phyloP scores from a whole-genome alignment of 2,888 invertebrate genomes.

The Emmelina monodactyla region DNA sequence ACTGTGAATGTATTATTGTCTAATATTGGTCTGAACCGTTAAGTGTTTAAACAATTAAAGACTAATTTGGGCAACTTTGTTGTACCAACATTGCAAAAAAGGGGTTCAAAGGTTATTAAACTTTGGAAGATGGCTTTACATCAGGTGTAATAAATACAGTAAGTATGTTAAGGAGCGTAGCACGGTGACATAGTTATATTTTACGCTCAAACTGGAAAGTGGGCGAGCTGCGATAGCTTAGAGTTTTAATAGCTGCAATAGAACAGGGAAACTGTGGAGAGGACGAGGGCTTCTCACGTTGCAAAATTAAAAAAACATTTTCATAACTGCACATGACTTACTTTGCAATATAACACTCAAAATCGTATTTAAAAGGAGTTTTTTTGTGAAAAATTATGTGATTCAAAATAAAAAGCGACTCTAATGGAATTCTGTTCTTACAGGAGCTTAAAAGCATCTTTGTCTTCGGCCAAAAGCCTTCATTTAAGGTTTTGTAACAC shows the following conservation, averaged over 20 bases:
- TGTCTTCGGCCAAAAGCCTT: constrained; percentile 53
- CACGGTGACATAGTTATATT: constrained; percentile 10
- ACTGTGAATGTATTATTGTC: constrained; percentile 24
- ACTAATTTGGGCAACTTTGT: background rate
- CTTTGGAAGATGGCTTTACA: background rate
- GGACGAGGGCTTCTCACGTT: background rate
- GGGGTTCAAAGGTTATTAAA: background rate
- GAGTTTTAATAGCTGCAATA: constrained; percentile 18
- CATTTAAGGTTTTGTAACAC: constrained; percentile 45
- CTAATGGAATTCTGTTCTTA: constrained; percentile 4
- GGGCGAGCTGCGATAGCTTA: constrained; percentile 14
- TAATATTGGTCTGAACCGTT: constrained; percentile 12
- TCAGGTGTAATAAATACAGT: background rate
- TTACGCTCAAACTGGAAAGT: constrained; percentile 7
- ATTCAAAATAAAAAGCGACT: background rate
- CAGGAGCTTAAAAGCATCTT: constrained; percentile 60
- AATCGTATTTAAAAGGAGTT: background rate
- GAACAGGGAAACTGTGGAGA: constrained; percentile 5
- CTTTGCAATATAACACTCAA: background rate
- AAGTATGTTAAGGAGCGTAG: background rate
- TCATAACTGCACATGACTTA: background rate
- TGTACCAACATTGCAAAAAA: background rate
- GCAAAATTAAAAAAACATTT: background rate
- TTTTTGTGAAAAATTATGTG: background rate
- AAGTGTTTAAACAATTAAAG: background rate